A percentile compares a stretch with the other conserved stretches of the same genome.
These are phyloP conservation scores for Nipponacmea schrenckii DNA, from an alignment of 2,888 invertebrate species.

Conservation along the genomic window DNA sequence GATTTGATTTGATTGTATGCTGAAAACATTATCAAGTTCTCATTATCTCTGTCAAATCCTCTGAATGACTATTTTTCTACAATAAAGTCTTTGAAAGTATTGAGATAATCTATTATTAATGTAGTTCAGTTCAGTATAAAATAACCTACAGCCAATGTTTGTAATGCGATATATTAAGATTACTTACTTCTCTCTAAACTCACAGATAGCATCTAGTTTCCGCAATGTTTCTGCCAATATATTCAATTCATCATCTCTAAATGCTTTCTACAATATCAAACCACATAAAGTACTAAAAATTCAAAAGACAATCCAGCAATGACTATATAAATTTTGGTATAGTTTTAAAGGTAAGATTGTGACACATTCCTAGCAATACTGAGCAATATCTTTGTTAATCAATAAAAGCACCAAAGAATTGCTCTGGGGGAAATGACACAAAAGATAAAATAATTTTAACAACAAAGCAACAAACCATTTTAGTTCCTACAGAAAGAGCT, in stretches of 20 bases:
- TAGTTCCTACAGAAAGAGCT: conserved; percentile 76
- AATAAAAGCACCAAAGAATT: background rate
- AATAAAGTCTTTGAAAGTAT: too few relatives aligned
- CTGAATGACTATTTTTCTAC: too few relatives aligned
- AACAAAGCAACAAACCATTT: conserved; percentile 71
- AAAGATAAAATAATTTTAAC: too few relatives aligned
- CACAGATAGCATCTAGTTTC: conserved; percentile 76
- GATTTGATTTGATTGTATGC: too few relatives aligned
- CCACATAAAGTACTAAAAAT: background rate
- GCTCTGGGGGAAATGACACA: too few relatives aligned
- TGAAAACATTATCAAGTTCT: too few relatives aligned
- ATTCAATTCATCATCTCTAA: conserved; percentile 75
- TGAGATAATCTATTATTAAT: too few relatives aligned
- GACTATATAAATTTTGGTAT: background rate
- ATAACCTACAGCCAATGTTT: too few relatives aligned
- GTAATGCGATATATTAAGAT: too few relatives aligned
- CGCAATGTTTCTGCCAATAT: conserved; percentile 75
- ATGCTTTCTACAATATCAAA: conserved; percentile 55
- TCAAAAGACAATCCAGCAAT: background rate
- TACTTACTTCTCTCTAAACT: conserved; percentile 69
- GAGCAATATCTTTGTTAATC: background rate
- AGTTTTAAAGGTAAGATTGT: background rate
- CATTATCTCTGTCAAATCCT: too few relatives aligned
- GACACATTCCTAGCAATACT: background rate
- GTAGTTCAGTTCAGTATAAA: too few relatives aligned